Conservation (phyloP, 2,797 vertebrate species). For the Cuculus canorus region DNA sequence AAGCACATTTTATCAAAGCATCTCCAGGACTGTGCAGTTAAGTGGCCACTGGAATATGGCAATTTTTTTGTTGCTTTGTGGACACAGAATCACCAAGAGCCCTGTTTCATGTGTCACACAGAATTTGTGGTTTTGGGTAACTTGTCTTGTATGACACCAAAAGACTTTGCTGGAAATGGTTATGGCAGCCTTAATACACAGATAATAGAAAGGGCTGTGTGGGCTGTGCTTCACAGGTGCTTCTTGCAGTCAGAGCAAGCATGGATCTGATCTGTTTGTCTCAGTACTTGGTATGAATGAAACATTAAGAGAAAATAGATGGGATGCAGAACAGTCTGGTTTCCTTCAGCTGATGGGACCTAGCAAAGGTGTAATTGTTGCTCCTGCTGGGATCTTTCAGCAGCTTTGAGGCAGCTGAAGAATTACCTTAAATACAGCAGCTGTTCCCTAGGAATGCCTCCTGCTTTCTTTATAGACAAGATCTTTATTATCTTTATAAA, state of each 20-base stretch:
- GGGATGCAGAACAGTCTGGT: not conserved
- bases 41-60: not conserved
- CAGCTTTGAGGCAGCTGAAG: not conserved
- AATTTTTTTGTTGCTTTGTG: not conserved
- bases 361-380: not conserved
- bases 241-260: not conserved
- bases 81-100: not conserved
- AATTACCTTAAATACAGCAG: not conserved
- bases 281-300: not conserved
- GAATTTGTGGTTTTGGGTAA: not conserved
- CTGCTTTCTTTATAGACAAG: not conserved
- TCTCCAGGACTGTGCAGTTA: not conserved
- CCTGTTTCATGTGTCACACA: not conserved
- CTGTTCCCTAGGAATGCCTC: not conserved
- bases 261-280: not conserved
- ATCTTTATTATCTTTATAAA: not conserved
- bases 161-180: not conserved
- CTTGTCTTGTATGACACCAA: not conserved
- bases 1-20: not conserved
- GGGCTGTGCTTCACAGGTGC: not conserved
- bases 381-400: not conserved
- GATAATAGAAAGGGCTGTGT: not conserved
- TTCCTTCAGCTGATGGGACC: not conserved
- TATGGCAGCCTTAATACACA: not conserved
- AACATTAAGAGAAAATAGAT: not conserved